phyloP scores from a whole-genome alignment of 2,888 invertebrate genomes.

The Agrochola macilenta region DNA sequence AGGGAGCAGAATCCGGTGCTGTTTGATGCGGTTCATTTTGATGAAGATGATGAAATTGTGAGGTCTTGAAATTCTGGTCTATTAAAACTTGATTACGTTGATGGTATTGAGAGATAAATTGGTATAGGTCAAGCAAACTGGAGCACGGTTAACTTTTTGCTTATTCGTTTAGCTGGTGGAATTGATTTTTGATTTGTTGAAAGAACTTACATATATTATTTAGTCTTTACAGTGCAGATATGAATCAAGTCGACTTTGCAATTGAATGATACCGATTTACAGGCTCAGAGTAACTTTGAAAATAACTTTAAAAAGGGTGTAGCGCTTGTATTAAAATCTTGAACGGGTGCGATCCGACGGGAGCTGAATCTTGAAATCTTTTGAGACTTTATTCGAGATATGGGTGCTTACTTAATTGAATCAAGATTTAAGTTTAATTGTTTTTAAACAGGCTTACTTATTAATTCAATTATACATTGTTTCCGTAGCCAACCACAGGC shows the following conservation, averaged over 20 bases:
- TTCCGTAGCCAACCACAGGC: not conserved
- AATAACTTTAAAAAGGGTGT: not conserved
- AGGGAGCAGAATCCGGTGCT: conserved; percentile 3
- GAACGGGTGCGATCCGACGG: conserved; percentile 33
- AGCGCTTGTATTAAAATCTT: not conserved
- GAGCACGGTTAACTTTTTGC: not conserved
- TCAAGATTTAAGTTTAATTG: not conserved
- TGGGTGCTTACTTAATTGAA: not conserved
- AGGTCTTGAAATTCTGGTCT: not conserved
- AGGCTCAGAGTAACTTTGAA: not conserved
- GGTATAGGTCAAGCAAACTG: not conserved
- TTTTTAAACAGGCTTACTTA: not conserved
- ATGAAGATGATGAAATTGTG: not conserved
- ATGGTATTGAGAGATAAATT: not conserved
- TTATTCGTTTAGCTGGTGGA: not conserved
- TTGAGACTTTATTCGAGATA: not conserved
- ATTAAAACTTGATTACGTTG: not conserved
- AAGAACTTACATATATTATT: too few relatives aligned
- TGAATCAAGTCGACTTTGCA: not conserved
- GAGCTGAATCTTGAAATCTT: not conserved
- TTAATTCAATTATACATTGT: not conserved
- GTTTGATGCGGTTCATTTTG: not conserved
- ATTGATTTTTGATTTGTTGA: not conserved
- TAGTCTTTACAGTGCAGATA: too few relatives aligned
- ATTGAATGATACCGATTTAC: not conserved